Evolutionary conservation across 64 coral and sea anemone species (phyloP).

Genomic region (Porites australiensis): DNA sequence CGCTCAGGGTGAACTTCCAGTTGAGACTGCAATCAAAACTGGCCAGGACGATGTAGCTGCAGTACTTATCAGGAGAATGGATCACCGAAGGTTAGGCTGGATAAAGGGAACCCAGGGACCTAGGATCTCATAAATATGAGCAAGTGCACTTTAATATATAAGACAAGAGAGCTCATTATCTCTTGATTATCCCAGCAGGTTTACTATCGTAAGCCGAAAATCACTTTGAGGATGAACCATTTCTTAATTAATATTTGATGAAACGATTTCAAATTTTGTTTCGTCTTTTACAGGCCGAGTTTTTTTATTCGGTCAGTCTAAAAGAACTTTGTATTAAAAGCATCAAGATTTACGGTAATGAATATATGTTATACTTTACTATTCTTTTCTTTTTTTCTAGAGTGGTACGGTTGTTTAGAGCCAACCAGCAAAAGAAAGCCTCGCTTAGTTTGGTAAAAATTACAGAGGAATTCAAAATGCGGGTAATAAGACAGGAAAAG

Average conservation of each 20-base stretch:
- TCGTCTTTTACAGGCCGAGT: too few relatives aligned
- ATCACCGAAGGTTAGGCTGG: constrained; percentile 38
- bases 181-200: too few relatives aligned
- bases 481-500: constrained; percentile 5
- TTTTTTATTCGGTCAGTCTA: too few relatives aligned
- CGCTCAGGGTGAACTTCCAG: constrained; percentile 35
- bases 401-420: constrained; percentile 58
- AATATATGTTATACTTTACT: too few relatives aligned
- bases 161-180: too few relatives aligned
- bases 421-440: constrained; percentile 28
- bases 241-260: too few relatives aligned
- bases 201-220: too few relatives aligned
- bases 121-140: too few relatives aligned
- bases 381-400: neutral
- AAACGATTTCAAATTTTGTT: too few relatives aligned
- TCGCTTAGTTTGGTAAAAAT: constrained; percentile 35
- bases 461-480: constrained; percentile 51
- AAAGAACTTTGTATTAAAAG: too few relatives aligned
- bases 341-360: too few relatives aligned
- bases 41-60: constrained; percentile 70
- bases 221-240: too few relatives aligned
- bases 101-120: neutral
- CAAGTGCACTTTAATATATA: neutral
- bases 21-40: constrained; percentile 43
- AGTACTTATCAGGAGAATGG: constrained; percentile 61